phyloP scores from a whole-genome alignment of 2,113 vertebrate species.

The Bostrychus sinensis region DNA sequence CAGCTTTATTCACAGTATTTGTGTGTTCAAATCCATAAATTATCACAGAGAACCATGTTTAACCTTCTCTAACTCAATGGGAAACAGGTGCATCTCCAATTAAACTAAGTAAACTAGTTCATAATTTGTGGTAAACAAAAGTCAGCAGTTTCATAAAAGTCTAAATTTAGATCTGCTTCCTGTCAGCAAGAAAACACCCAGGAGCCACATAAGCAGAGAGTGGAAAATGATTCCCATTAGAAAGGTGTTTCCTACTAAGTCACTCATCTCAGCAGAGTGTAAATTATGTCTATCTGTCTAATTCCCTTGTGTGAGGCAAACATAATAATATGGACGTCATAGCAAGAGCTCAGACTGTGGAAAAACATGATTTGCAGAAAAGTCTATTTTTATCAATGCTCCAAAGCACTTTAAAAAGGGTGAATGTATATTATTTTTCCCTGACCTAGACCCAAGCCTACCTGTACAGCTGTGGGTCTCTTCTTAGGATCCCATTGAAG shows the following conservation, averaged over 20 bases:
- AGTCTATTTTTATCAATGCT: too few relatives aligned
- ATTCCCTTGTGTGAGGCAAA: not conserved
- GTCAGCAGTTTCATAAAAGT: not conserved
- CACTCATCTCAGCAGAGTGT: slow-evolving; percentile 12
- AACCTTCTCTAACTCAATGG: too few relatives aligned
- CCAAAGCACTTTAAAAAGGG: too few relatives aligned
- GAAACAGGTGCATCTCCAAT: not conserved
- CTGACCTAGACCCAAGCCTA: slow-evolving; percentile 38
- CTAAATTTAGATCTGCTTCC: slow-evolving; percentile 7
- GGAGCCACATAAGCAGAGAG: slow-evolving; percentile 24
- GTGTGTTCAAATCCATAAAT: too few relatives aligned
- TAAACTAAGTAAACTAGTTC: not conserved
- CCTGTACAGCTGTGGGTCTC: slow-evolving; percentile 92
- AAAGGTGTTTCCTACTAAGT: slow-evolving; percentile 21
- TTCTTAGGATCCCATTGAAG: slow-evolving; percentile 96
- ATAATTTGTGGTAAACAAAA: not conserved
- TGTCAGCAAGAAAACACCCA: slow-evolving; percentile 6
- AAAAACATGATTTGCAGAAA: slow-evolving; percentile 1
- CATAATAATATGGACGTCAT: not conserved
- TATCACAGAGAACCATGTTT: too few relatives aligned
- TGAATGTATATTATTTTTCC: not conserved
- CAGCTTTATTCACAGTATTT: too few relatives aligned
- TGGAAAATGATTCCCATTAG: slow-evolving; percentile 39
- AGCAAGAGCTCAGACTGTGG: not conserved
- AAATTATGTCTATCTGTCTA: slow-evolving; percentile 29